These are phyloP conservation scores for Thera britannica DNA, from an alignment of 2,888 invertebrate genomes.

Conservation along the genomic window DNA sequence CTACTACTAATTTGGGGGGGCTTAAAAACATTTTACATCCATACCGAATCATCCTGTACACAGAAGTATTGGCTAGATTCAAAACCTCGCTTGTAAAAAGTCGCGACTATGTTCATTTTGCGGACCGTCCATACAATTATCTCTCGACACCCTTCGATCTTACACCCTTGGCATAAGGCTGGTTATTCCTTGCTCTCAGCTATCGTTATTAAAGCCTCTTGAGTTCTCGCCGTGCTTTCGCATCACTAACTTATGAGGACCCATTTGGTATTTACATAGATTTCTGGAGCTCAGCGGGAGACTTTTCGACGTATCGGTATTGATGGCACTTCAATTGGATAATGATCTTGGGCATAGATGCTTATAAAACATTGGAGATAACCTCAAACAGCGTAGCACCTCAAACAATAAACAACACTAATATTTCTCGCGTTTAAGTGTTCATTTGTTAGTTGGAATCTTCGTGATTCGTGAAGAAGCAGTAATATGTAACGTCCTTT, in stretches of 20 bases:
- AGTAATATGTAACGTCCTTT: no score
- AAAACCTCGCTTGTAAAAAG: conserved; percentile 72
- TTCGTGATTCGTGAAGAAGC: no score
- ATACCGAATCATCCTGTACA: conserved; percentile 57
- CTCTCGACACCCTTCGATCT: conserved; percentile 38
- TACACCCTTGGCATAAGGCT: conserved; percentile 36
- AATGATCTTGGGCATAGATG: conserved; percentile 20
- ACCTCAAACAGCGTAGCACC: no score
- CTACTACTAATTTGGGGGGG: no score
- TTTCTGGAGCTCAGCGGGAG: conserved; percentile 46
- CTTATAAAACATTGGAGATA: neutral
- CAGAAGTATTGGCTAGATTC: conserved; percentile 76
- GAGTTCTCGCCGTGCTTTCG: conserved; percentile 73
- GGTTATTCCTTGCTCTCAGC: conserved; percentile 40
- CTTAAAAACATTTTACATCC: neutral
- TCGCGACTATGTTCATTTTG: conserved; percentile 80
- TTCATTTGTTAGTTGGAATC: no score
- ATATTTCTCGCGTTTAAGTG: no score
- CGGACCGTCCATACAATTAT: conserved; percentile 56
- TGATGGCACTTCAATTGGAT: conserved; percentile 28
- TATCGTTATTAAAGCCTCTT: conserved; percentile 64
- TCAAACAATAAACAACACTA: no score
- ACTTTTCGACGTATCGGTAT: conserved; percentile 31
- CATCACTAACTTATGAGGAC: conserved; percentile 72
- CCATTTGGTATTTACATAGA: conserved; percentile 65